Conservation (phyloP, 2,113 vertebrate genomes). For the Sceloporus undulatus region DNA sequence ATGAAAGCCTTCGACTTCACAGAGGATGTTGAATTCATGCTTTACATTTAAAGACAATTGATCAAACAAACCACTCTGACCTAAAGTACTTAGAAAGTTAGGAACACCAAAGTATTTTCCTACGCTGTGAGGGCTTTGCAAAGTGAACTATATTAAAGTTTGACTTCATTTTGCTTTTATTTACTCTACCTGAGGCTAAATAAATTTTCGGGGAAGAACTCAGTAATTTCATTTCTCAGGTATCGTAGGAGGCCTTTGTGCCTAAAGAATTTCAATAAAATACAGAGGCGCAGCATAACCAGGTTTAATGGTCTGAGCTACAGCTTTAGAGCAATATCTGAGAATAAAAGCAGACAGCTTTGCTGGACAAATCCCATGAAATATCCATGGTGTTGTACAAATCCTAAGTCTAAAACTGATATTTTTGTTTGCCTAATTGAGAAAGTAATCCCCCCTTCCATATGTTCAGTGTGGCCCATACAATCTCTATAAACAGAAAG, state of each 20-base stretch:
- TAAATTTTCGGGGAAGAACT: constrained; percentile 4
- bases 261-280: constrained; percentile 32
- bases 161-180: constrained; percentile 54
- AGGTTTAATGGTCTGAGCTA: background rate
- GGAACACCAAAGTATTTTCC: background rate
- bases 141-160: constrained; percentile 44
- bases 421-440: constrained; percentile 7
- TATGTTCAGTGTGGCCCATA: background rate
- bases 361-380: background rate
- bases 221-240: constrained; percentile 34
- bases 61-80: constrained; percentile 36
- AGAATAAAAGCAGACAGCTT: constrained; percentile 4
- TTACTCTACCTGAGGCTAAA: constrained; percentile 52
- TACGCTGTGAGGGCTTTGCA: constrained; percentile 5
- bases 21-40: background rate
- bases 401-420: background rate
- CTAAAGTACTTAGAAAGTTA: constrained; percentile 42
- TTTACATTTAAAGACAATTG: constrained; percentile 3
- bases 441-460: constrained; percentile 16
- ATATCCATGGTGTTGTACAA: background rate
- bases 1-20: background rate
- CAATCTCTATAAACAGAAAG: background rate
- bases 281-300: background rate
- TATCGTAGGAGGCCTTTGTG: constrained; percentile 3
- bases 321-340: background rate